Base-by-base conservation (phyloP, 2,113 vertebrate genomes). In the Psettodes erumei region DNA sequence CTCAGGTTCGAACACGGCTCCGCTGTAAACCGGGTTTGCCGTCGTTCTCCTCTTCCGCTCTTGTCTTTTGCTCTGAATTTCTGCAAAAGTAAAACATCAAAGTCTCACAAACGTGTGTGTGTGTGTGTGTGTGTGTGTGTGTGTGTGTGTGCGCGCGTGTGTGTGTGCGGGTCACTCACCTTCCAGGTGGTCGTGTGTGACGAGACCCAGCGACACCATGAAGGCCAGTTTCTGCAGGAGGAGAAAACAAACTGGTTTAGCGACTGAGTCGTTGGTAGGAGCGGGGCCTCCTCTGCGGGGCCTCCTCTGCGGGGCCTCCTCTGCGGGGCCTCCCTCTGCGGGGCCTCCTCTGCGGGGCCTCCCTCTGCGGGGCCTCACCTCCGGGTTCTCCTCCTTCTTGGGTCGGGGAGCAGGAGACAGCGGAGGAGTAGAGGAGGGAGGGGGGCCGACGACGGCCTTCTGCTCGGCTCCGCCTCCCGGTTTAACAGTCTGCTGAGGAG, bases 51-150 rank as follows among this genome's bases (percentile, higher is more conserved):
- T 94, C 93, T 99, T 99, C 27, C 98, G 91, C 81, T 99, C 98
- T 92, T 99, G 98, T 74, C 98, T 89, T 90, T 97, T 97, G 91
- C 98, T 99, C 94, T 99, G 98, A 83, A 99, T 99, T 93, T 99
- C 98, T 99, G 93, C 37, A 82, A 82, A 84, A 86, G 83, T 3
- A 63, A 18, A 30, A 71, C 25, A 19, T 18, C 4, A 40, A 7
- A 3, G n/a, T n/a, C n/a, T n/a, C n/a, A n/a, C n/a, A n/a, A n/a
- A n/a, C n/a, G n/a, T n/a, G n/a, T n/a, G n/a, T n/a, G n/a, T n/a
- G n/a, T n/a, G n/a, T n/a, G n/a, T n/a, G n/a, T n/a, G n/a, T n/a
- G n/a, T n/a, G n/a, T n/a, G n/a, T n/a, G n/a, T n/a, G n/a, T n/a
- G n/a, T n/a, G n/a, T n/a, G n/a, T n/a, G n/a, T n/a, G n/a, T n/a